Evolutionary conservation across 2,113 vertebrate genomes (phyloP).

Genomic region (Anolis sagrei): DNA sequence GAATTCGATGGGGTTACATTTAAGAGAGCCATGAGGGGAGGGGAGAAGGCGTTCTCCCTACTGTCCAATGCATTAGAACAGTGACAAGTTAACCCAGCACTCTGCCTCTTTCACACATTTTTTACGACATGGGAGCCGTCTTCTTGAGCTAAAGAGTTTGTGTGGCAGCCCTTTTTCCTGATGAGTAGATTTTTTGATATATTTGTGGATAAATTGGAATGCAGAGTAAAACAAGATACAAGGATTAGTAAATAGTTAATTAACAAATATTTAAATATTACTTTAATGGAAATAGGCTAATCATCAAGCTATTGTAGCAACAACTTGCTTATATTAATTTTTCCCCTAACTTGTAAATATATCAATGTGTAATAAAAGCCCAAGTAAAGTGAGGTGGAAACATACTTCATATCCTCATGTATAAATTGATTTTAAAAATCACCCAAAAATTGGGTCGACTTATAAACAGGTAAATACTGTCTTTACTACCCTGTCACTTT

Average conservation of each 20-base stretch:
- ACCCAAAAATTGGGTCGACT: too few relatives aligned
- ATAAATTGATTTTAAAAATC: background rate
- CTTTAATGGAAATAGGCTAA: background rate
- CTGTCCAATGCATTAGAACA: background rate
- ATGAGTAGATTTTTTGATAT: background rate
- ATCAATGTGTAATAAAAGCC: background rate
- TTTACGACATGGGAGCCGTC: background rate
- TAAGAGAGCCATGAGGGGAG: background rate
- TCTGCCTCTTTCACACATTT: background rate
- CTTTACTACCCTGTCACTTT: too few relatives aligned
- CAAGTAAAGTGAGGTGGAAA: background rate
- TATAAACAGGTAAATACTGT: too few relatives aligned
- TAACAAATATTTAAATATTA: background rate
- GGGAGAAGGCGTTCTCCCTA: background rate
- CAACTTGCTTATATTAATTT: background rate
- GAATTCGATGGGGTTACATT: background rate
- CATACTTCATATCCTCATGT: background rate
- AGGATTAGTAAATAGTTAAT: background rate
- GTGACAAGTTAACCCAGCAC: background rate
- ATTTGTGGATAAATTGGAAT: too few relatives aligned
- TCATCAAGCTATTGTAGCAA: conserved; percentile 12
- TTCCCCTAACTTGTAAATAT: background rate
- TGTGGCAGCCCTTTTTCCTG: too few relatives aligned
- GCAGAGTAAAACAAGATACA: background rate
- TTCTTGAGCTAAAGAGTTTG: background rate